These are phyloP conservation scores for Acanthisitta chloris DNA, from an alignment of 2,113 vertebrate genomes.

Conservation along the genomic window DNA sequence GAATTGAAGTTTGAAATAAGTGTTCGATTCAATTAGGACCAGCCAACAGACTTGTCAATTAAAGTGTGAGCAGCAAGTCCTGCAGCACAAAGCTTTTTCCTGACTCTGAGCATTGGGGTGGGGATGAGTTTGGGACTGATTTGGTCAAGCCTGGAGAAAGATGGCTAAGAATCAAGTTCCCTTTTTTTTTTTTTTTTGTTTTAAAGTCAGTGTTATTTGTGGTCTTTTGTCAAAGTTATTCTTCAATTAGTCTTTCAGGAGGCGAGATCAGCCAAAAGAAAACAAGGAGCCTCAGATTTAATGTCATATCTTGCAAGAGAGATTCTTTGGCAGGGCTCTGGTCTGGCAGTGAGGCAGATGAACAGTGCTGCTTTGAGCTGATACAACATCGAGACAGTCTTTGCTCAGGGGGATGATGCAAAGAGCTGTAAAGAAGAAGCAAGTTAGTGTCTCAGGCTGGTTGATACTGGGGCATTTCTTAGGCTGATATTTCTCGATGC, in stretches of 20 bases:
- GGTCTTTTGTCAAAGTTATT: conserved; percentile 23
- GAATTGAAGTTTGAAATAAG: background rate
- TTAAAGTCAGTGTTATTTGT: background rate
- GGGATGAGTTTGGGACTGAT: background rate
- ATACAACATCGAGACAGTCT: background rate
- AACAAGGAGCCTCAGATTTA: background rate
- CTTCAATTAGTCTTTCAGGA: conserved; percentile 26
- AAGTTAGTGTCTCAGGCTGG: background rate
- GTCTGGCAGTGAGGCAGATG: conserved; percentile 15
- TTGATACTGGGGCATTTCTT: background rate
- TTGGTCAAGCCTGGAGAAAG: background rate
- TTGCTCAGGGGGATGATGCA: background rate
- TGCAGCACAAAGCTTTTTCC: background rate
- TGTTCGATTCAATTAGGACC: background rate
- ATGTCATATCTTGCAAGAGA: background rate
- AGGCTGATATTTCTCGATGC: background rate
- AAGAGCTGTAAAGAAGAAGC: background rate
- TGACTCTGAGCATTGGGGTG: background rate
- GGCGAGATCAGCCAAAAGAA: background rate
- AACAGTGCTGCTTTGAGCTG: background rate
- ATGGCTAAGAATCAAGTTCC: conserved; percentile 6
- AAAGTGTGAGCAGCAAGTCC: background rate
- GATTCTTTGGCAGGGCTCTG: conserved; percentile 16
- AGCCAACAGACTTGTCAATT: background rate
- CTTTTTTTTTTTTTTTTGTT: background rate